Conservation (phyloP, 2,113 vertebrate genomes). For the Brienomyrus longianalis region DNA sequence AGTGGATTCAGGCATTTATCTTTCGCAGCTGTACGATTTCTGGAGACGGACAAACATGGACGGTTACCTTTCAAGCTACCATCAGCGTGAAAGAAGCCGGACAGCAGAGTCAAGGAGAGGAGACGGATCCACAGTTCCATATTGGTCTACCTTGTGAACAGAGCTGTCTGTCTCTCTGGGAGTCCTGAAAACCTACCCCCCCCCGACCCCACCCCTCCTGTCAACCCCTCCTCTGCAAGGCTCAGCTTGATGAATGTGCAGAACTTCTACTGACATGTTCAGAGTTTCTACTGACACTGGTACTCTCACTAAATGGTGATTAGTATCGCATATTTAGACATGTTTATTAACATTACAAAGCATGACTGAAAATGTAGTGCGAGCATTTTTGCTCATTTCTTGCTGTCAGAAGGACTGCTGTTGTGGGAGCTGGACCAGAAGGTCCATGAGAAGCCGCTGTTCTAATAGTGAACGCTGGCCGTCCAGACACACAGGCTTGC, state of each 20-base stretch:
- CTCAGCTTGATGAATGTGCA: background rate
- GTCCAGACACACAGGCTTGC: background rate
- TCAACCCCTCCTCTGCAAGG: background rate
- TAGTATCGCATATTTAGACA: background rate
- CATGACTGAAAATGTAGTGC: background rate
- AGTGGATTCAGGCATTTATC: background rate
- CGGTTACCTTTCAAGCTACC: constrained; percentile 42
- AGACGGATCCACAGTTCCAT: constrained; percentile 39
- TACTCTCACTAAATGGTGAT: background rate
- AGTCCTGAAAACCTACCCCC: background rate
- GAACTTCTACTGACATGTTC: too few species aligned
- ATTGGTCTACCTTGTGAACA: background rate
- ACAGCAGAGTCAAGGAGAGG: constrained; percentile 32
- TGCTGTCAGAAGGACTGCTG: background rate
- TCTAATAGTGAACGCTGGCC: background rate
- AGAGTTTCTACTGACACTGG: background rate
- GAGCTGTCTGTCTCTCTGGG: background rate
- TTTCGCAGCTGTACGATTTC: background rate
- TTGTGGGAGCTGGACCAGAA: background rate
- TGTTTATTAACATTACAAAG: background rate
- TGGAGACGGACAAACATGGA: background rate
- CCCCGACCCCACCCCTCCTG: background rate
- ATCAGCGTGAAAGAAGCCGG: constrained; percentile 37
- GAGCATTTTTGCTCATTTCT: background rate
- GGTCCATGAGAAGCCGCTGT: background rate